Percentiles rank a stretch among this genome's conserved stretches.
Conservation (phyloP, 2,888 invertebrate species). For the Dicyrtoma fusca region DNA sequence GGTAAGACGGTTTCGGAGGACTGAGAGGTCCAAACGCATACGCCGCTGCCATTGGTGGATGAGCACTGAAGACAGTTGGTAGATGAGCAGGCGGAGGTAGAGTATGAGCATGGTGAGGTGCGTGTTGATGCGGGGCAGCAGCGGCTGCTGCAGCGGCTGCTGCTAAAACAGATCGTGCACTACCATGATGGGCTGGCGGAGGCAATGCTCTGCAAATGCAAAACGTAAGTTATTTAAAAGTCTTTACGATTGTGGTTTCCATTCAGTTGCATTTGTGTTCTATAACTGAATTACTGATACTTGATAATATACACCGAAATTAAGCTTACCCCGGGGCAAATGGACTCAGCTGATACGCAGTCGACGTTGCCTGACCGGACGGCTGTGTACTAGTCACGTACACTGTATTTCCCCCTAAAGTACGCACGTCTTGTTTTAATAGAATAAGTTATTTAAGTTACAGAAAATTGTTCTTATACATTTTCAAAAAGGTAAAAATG, state of each 20-base stretch:
- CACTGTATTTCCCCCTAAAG: conserved; percentile 51
- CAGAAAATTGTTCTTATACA: neutral
- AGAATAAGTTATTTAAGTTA: too few species aligned
- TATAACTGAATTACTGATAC: too few species aligned
- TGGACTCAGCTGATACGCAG: conserved; percentile 62
- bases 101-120: conserved; percentile 75
- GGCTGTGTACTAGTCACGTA: conserved; percentile 53
- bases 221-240: conserved; percentile 19
- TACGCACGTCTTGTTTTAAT: too few species aligned
- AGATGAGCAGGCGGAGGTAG: conserved; percentile 62
- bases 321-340: conserved; percentile 58
- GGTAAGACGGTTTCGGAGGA: conserved; percentile 59
- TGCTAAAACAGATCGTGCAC: conserved; percentile 69
- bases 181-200: conserved; percentile 82
- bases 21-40: conserved; percentile 73
- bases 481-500: neutral
- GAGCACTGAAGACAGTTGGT: conserved; percentile 67
- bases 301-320: neutral
- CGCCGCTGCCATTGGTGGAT: conserved; percentile 66
- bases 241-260: too few species aligned
- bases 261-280: too few species aligned
- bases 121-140: conserved; percentile 70
- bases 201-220: conserved; percentile 67
- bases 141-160: conserved; percentile 56
- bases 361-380: conserved; percentile 43